phyloP scores from a whole-genome alignment of 2,888 invertebrate genomes.

The Endotricha flammealis region DNA sequence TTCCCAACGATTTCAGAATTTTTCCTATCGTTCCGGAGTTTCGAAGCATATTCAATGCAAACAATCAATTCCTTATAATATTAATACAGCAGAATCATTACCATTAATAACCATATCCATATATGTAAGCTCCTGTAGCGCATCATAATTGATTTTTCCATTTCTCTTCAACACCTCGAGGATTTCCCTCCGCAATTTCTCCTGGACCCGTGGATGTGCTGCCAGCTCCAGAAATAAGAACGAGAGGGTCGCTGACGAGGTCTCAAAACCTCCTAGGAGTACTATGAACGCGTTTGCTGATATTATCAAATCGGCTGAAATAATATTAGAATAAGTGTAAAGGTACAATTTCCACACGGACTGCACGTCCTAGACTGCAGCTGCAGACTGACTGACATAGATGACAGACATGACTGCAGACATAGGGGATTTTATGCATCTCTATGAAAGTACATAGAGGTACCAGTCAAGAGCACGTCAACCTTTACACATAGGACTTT shows the following conservation, averaged over 20 bases:
- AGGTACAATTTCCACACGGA: no score
- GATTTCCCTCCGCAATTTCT: conserved; percentile 70
- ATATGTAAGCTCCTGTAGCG: conserved; percentile 72
- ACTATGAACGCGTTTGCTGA: conserved; percentile 79
- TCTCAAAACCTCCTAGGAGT: conserved; percentile 80
- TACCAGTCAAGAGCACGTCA: no score
- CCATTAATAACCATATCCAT: conserved; percentile 78
- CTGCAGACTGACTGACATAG: no score
- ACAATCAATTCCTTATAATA: background rate
- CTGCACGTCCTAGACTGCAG: no score
- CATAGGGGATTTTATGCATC: no score
- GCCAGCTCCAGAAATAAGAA: conserved; percentile 77
- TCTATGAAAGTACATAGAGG: no score
- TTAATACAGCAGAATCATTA: conserved; percentile 30
- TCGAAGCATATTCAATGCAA: background rate
- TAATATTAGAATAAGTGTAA: background rate
- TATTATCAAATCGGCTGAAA: conserved; percentile 73
- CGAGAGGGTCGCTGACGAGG: conserved; percentile 76
- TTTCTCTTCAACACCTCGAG: conserved; percentile 45
- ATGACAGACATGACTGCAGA: no score
- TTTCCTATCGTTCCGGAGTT: no score
- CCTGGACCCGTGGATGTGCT: conserved; percentile 69
- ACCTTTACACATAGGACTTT: no score
- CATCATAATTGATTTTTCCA: conserved; percentile 66
- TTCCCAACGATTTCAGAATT: no score